Base-by-base conservation (phyloP, 2,888 invertebrate species). In the Hermodice carunculata region DNA sequence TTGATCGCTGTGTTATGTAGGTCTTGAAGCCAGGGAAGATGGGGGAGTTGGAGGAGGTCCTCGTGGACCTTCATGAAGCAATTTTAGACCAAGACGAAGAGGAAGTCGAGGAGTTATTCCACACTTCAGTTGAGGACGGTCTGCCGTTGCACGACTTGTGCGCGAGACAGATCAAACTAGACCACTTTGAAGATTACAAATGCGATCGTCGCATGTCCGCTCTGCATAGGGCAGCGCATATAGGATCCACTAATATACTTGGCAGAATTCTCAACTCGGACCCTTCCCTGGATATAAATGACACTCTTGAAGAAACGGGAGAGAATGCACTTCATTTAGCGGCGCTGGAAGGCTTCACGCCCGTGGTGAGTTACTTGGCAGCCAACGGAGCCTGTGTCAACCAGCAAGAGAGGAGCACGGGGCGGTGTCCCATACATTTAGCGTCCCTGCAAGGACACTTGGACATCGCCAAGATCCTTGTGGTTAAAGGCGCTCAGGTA, bases 1-100 rank as follows among this genome's bases (percentile, higher is more conserved):
- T n/a, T n/a, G n/a, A n/a, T n/a, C n/a, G n/a, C n/a, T n/a, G n/a
- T n/a, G n/a, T n/a, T n/a, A n/a, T n/a, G n/a, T n/a, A n/a, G n/a
- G n/a, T n/a, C n/a, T n/a, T n/a, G n/a, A n/a, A n/a, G n/a, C n/a
- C n/a, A n/a, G n/a, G n/a, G n/a, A n/a, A n/a, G n/a, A 42, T 28
- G 40, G 60, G 52, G 6, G 60, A 51, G 11, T 22, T 51, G 29
- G 29, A 42, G 6, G 59, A 65, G n/a, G 69, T 66, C 34, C 52
- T 66, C 14, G 48, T 61, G 46, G 59, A 40, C 22, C 66, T 69
- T 2, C 69, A 69, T 34, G 69, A 69, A 56, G 69, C 62, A 44
- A 66, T 69, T 6, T 40, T 66, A 57, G 69, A 66, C 24, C 56
- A 54, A 40, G 63, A 63, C 26, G 69, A 63, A 29, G 66, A 66